Evolutionary conservation across 2,113 vertebrate species (phyloP), one percentile per base, ranked within the genome.

Genomic region (Australoheros scitulus): DNA sequence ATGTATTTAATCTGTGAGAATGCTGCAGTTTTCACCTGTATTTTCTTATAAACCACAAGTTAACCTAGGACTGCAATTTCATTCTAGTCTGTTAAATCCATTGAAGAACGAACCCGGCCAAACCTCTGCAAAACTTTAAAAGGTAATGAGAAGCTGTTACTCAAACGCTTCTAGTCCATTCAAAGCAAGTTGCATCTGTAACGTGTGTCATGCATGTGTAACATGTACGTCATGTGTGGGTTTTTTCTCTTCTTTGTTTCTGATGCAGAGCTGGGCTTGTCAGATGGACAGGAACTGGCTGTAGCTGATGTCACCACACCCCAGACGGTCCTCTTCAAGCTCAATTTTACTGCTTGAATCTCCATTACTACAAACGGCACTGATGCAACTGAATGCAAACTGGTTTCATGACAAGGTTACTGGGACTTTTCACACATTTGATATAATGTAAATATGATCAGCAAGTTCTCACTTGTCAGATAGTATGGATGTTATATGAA

Each of bases 121-220:
- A 99, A 99, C 94, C 97, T 99, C 92, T 97, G 97, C 91, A 99
- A 97, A 93, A 99, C 97, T n/a, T 88, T 99, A 89, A 97, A 98
- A 97, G 98, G 97, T 98, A 89, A 81, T 6, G 26, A 75, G 8
- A 5, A 50, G 7, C n/a, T 1, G 11, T 1, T 5, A 2, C 4
- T 58, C 36, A 15, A 15, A 36, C 7, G 9, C 5, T 55, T 20
- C 11, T 20, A 13, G 20, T 78, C 11, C 24, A 3, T 58, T 32
- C 22, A 38, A 11, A 75, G 59, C 58, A 26, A 56, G 55, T 14
- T 68, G 52, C 9, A 47, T 58, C 4, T 11, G 15, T 29, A 50
- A 68, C 7, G 22, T 11, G 17, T 81, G 38, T 77, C 4, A 20
- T 6, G 43, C n/a, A 11, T 47, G 10, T 13, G 36, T 18, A 4